Conservation (phyloP, 2,888 invertebrate species). For the Amaurobius ferox region DNA sequence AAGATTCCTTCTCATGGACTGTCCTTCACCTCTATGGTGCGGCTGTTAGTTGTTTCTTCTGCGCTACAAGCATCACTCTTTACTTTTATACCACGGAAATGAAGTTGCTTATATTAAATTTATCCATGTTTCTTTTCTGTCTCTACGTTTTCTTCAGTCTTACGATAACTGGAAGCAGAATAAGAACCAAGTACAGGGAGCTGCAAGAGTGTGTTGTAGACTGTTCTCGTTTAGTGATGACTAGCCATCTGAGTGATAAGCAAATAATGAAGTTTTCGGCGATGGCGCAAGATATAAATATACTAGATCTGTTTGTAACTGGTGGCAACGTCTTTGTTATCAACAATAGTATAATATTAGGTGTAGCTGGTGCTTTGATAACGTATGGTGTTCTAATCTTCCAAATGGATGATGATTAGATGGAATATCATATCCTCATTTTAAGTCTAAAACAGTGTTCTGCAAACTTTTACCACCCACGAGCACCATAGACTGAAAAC, state of each 20-base stretch:
- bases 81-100: background rate
- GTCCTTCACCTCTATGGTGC: constrained; percentile 28
- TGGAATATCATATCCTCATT: too few relatives aligned
- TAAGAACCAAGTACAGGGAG: background rate
- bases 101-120: background rate
- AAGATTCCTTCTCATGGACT: constrained; percentile 1
- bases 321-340: constrained; percentile 50
- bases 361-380: constrained; percentile 20
- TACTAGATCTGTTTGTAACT: constrained; percentile 17
- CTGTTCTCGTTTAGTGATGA: background rate
- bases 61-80: background rate
- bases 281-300: constrained; percentile 16
- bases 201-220: background rate
- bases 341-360: constrained; percentile 23
- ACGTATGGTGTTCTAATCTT: constrained; percentile 46
- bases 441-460: too few relatives aligned
- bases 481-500: too few relatives aligned
- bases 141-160: background rate
- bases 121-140: background rate
- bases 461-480: too few relatives aligned
- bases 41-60: constrained; percentile 31
- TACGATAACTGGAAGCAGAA: constrained; percentile 1
- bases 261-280: constrained; percentile 14
- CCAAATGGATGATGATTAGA: too few relatives aligned
- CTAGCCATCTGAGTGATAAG: background rate